Evolutionary conservation across 2,888 invertebrate genomes (phyloP), one percentile per base, ranked within the genome.

Genomic region (Stratiomys singularior): DNA sequence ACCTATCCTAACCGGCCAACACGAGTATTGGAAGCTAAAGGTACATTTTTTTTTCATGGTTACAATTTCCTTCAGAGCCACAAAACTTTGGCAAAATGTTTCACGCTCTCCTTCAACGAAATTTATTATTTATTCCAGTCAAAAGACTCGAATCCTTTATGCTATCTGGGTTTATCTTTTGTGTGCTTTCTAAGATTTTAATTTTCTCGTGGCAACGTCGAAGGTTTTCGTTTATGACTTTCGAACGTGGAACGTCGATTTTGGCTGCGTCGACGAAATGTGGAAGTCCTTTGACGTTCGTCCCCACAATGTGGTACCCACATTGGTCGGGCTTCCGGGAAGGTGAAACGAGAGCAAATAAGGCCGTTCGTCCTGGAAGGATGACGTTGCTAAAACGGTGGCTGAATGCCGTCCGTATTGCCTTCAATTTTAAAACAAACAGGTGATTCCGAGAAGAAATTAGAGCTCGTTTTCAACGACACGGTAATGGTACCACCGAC

Each of bases 111-210:
- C 23, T 37, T 37, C 23, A n/a, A 37, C 37, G 30, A 58, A 58
- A 74, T 58, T 74, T 74, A 58, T 74, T 74, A 74, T 74, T 74
- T 74, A 74, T 74, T 74, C 44, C 74, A 44, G 44, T 44, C 30
- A 18, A 74, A 60, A 9, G 28, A 37, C 23, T 37, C 52, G 25
- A 30, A 52, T 27, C 52, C 52, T 74, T 56, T 27, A 25, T 21
- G n/a, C 28, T 21, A 13, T 52, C 47, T 9, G 23, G 23, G 30
- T 69, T 47, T 58, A 44, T 74, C 74, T 74, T 58, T 37, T 74
- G 58, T 74, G 60, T 9, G 37, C 74, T 74, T 27, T 37, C 58
- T n/a, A 58, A 60, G 74, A 60, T 60, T 74, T 60, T 74, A 74
- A 74, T 74, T 74, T 74, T 74, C 58, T 58, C 74, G 18, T 37